Percentiles rank a stretch among this genome's conserved stretches.
Conservation (phyloP, 92 coral and sea anemone species). For the Porites divaricata region DNA sequence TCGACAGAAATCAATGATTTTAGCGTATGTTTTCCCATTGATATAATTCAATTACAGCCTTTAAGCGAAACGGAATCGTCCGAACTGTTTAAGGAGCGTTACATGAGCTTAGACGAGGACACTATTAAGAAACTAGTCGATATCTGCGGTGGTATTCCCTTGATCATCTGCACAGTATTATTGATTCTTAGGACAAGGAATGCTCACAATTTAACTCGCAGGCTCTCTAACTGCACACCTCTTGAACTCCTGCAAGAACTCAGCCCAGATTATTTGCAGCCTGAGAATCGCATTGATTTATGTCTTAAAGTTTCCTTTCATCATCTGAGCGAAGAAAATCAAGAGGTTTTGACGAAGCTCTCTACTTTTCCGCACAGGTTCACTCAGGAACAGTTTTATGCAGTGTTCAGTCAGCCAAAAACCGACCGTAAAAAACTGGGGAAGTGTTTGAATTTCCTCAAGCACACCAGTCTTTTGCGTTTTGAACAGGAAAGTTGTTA, state of each 20-base stretch:
- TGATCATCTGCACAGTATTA: slow-evolving; percentile 31
- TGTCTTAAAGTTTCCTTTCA: slow-evolving; percentile 40
- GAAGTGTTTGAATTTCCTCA: neutral
- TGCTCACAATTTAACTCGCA: neutral
- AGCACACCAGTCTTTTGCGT: slow-evolving; percentile 24
- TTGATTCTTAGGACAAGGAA: slow-evolving; percentile 20
- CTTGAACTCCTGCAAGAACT: slow-evolving; percentile 29
- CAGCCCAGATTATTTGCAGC: slow-evolving; percentile 24
- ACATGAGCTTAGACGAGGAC: neutral
- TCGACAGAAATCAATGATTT: slow-evolving; percentile 17
- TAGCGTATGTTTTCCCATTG: neutral
- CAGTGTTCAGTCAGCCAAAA: neutral
- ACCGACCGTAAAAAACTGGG: too few relatives aligned
- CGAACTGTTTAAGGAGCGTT: neutral
- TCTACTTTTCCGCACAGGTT: slow-evolving; percentile 59
- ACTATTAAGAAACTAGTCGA: slow-evolving; percentile 14
- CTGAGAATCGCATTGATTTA: slow-evolving; percentile 33
- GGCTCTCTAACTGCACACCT: slow-evolving; percentile 22
- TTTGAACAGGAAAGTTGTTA: slow-evolving; percentile 15
- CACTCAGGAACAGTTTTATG: slow-evolving; percentile 31
- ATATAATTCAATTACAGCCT: slow-evolving; percentile 1
- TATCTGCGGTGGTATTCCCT: slow-evolving; percentile 60
- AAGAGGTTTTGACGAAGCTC: slow-evolving; percentile 44
- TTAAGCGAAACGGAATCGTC: neutral
- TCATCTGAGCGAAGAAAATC: slow-evolving; percentile 26